Evolutionary conservation across 2,113 vertebrate genomes (phyloP).

Genomic region (Glareola pratincola): DNA sequence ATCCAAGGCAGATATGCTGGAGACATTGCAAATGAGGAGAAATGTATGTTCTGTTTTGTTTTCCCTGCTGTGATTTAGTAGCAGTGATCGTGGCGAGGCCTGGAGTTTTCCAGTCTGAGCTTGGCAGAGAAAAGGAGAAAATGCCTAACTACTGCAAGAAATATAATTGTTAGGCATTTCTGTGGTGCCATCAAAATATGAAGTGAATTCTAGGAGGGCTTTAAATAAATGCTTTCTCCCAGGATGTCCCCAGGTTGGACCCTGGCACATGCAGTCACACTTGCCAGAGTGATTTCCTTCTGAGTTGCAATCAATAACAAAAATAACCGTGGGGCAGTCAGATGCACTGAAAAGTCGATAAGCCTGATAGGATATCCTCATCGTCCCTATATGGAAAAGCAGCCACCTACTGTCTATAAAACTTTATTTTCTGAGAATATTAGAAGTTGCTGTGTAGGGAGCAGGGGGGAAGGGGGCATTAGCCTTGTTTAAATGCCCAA

Average conservation of each 20-base stretch:
- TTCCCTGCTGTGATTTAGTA: not conserved
- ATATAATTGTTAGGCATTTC: not conserved
- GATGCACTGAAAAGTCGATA: not conserved
- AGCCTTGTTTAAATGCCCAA: slow-evolving; percentile 37
- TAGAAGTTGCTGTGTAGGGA: not conserved
- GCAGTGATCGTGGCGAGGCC: not conserved
- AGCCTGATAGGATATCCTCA: not conserved
- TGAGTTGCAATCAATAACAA: not conserved
- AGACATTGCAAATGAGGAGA: not conserved
- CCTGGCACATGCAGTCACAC: not conserved
- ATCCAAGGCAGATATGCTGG: too few species aligned
- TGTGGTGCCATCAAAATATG: not conserved
- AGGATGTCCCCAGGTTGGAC: not conserved
- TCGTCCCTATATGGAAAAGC: not conserved
- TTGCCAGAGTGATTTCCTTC: not conserved
- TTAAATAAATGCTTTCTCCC: not conserved
- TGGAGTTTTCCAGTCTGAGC: not conserved
- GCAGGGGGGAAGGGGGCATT: not conserved
- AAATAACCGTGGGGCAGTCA: not conserved
- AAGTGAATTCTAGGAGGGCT: not conserved
- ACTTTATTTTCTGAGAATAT: not conserved
- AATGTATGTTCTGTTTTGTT: not conserved
- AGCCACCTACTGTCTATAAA: not conserved
- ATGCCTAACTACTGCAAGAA: not conserved
- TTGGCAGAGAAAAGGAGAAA: not conserved